These are phyloP conservation scores for Acholoe squamosa DNA, from an alignment of 2,888 invertebrate genomes.

Conservation along the genomic window DNA sequence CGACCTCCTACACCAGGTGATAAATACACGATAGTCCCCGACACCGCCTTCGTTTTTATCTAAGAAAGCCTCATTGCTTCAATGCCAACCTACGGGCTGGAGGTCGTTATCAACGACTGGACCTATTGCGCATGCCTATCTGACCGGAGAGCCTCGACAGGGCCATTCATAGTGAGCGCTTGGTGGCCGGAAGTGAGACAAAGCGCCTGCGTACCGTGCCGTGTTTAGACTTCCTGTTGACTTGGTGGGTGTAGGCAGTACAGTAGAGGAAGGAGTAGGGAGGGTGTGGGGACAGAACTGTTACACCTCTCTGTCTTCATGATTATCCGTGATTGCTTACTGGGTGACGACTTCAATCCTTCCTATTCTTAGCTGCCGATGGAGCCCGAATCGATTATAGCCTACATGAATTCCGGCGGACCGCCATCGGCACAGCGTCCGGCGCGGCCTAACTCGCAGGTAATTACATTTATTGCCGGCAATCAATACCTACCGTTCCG, in stretches of 20 bases:
- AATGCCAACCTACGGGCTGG: background rate
- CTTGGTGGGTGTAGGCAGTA: background rate
- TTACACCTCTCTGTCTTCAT: background rate
- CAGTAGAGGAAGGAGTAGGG: background rate
- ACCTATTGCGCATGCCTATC: constrained; percentile 27
- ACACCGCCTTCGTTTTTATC: background rate
- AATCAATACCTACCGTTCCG: constrained; percentile 52
- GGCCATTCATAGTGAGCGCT: background rate
- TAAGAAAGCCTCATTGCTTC: background rate
- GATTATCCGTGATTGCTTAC: constrained; percentile 28
- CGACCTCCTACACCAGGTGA: background rate
- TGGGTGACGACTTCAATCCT: background rate
- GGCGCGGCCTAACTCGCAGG: constrained; percentile 40
- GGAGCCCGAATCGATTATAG: constrained; percentile 54
- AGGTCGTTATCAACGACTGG: background rate
- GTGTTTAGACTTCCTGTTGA: constrained; percentile 35
- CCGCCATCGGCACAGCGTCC: background rate
- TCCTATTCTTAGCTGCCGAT: constrained; percentile 56
- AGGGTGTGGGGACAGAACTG: background rate
- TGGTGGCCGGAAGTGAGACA: constrained; percentile 26
- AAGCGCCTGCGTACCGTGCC: constrained; percentile 15
- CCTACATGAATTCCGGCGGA: constrained; percentile 37
- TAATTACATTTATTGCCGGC: constrained; percentile 58
- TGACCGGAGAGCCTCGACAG: constrained; percentile 5
- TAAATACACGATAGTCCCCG: background rate